These are phyloP conservation scores for Pangasius sanitwongsei DNA, from an alignment of 2,797 vertebrate genomes.

Conservation along the genomic window DNA sequence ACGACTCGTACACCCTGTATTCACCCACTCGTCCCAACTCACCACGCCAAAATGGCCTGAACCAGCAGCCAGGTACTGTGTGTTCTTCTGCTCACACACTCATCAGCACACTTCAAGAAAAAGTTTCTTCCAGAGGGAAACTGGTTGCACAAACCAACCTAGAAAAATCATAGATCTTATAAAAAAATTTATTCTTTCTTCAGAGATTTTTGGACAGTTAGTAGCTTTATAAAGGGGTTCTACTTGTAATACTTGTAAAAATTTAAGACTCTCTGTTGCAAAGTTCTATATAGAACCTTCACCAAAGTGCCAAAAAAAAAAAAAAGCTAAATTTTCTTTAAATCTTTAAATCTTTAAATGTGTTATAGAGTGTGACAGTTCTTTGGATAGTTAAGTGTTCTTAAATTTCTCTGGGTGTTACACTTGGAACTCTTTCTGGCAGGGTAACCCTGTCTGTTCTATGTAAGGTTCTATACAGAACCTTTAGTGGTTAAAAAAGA, in stretches of 20 bases:
- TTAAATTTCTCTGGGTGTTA: too few relatives aligned
- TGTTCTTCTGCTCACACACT: slow-evolving; percentile 2
- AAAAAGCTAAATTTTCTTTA: background rate
- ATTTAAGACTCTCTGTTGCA: background rate
- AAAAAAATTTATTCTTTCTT: background rate
- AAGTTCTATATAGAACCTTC: background rate
- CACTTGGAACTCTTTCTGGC: too few relatives aligned
- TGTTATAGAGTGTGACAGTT: too few relatives aligned
- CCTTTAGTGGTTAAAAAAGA: background rate
- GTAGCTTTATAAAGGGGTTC: background rate
- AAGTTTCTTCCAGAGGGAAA: background rate
- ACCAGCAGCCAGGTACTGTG: slow-evolving; percentile 51
- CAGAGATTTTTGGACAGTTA: background rate
- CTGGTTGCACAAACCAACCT: background rate
- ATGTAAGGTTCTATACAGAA: background rate
- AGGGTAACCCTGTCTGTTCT: background rate
- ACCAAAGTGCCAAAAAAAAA: too few relatives aligned
- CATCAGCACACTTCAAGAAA: background rate
- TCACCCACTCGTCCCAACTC: slow-evolving; percentile 55
- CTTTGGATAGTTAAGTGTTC: too few relatives aligned
- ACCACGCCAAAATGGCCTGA: slow-evolving; percentile 59
- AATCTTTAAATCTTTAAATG: too few relatives aligned
- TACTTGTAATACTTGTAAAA: background rate
- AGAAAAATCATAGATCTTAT: background rate
- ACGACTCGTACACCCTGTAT: slow-evolving; percentile 77